Conservation (phyloP, 2,888 invertebrate genomes). For the Ichneumoninae sp. region DNA sequence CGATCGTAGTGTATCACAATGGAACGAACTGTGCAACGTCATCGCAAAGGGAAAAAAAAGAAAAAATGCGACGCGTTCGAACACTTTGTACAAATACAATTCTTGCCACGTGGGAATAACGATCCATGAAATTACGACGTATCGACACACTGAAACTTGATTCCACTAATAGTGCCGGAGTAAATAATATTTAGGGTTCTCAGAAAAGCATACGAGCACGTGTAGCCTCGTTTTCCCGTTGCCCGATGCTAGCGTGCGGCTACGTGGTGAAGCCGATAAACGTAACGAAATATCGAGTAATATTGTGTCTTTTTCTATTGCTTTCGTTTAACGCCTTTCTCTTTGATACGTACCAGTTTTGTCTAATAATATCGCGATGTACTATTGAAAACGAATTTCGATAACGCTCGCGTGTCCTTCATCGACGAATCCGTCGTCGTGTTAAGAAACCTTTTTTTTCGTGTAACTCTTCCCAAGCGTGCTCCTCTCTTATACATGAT, state of each 20-base stretch:
- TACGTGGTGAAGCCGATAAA: neutral
- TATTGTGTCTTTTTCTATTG: constrained; percentile 15
- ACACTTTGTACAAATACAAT: neutral
- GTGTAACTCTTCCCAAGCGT: constrained; percentile 33
- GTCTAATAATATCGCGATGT: constrained; percentile 23
- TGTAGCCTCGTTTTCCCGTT: constrained; percentile 4
- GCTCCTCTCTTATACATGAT: constrained; percentile 32
- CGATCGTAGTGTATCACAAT: neutral
- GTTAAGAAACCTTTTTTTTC: constrained; percentile 44
- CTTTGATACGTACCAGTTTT: constrained; percentile 54
- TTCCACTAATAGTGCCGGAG: neutral
- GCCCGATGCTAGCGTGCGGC: neutral
- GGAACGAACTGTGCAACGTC: neutral
- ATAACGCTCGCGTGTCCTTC: constrained; percentile 31
- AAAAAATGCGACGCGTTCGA: neutral
- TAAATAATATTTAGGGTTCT: neutral
- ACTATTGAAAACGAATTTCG: constrained; percentile 40
- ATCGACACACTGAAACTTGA: neutral
- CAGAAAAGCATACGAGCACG: constrained; percentile 5
- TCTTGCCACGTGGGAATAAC: neutral
- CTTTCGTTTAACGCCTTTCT: neutral
- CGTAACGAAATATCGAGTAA: neutral
- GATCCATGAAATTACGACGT: neutral
- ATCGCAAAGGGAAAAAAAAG: neutral
- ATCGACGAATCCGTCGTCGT: constrained; percentile 2